Percentiles rank a stretch among this genome's conserved stretches.
Conservation (phyloP, 2,888 invertebrate species). For the Dichetophora obliterata region DNA sequence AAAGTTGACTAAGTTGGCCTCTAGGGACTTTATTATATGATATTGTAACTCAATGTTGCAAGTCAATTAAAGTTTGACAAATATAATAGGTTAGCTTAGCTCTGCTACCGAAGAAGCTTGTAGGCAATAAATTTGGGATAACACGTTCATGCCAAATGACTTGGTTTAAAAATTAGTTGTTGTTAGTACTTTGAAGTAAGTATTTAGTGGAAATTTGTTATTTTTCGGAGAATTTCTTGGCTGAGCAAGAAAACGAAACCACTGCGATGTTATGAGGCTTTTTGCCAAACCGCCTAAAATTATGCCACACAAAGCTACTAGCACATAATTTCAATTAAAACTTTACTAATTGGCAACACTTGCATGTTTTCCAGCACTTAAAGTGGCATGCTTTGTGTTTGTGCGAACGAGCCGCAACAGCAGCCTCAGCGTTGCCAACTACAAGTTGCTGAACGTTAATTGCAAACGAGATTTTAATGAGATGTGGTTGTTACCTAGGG, state of each 20-base stretch:
- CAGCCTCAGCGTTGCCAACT: constrained; percentile 5
- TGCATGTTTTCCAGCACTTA: constrained; percentile 14
- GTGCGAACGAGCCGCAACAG: background rate
- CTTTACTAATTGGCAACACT: constrained; percentile 37
- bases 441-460: constrained; percentile 10
- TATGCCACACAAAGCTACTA: background rate
- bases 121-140: background rate
- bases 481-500: constrained; percentile 16
- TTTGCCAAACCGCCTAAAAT: background rate
- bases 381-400: background rate
- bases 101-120: too few relatives aligned
- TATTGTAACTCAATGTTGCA: background rate
- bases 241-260: background rate
- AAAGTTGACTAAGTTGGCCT: background rate
- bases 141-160: background rate
- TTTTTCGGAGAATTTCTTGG: background rate
- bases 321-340: constrained; percentile 35
- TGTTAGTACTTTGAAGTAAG: too few relatives aligned
- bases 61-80: background rate
- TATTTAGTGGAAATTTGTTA: too few relatives aligned
- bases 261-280: background rate
- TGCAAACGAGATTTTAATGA: constrained; percentile 35
- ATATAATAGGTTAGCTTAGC: background rate
- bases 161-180: too few relatives aligned
- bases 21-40: background rate